Evolutionary conservation across 2,888 invertebrate species (phyloP), one percentile per base, ranked within the genome.

Genomic region (Drosophila imparisetae): DNA sequence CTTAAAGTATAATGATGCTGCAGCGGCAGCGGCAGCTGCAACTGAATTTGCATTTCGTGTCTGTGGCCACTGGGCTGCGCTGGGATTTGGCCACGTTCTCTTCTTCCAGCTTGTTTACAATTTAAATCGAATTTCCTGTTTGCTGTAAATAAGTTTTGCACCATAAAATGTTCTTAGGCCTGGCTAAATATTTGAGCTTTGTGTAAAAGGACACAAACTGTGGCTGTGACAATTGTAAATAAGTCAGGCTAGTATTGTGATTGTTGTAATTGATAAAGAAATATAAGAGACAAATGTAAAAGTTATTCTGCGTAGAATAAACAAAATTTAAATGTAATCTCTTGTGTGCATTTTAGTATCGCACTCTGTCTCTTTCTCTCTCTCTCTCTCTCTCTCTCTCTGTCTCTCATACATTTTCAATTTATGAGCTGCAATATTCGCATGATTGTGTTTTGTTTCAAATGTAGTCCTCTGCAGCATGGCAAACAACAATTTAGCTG

Each of bases 111-210:
- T 87, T 85, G 87, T 75, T 86, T 86, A 88, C 85, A 88, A 86
- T 86, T 86, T 86, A 83, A 86, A 86, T 86, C 88, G 86, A 86
- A 86, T 88, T 80, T 86, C 86, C 85, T 81, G 80, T 71, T 64
- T 77, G 83, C 75, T 53, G 70, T 81, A 80, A 78, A 72, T 72
- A 80, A 76, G 78, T 52, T 80, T 66, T 61, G 54, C 58, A 53
- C 58, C 29, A 53, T 32, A 53, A 72, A 55, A 54, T 42, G 2
- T 66, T 8, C 24, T 38, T 6, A 36, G 42, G 54, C 34, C 29
- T 30, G 29, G 15, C 59, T 48, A 55, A 55, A 55, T 50, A 21
- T 27, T 55, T 55, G 11, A 60, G 49, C n/a, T 30, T 42, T 59
- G 42, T 15, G 18, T 30, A 52, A 24, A 36, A 32, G 52, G 29